These are phyloP conservation scores for Diabrotica undecimpunctata DNA, from an alignment of 1,140 invertebrate genomes.

Conservation along the genomic window DNA sequence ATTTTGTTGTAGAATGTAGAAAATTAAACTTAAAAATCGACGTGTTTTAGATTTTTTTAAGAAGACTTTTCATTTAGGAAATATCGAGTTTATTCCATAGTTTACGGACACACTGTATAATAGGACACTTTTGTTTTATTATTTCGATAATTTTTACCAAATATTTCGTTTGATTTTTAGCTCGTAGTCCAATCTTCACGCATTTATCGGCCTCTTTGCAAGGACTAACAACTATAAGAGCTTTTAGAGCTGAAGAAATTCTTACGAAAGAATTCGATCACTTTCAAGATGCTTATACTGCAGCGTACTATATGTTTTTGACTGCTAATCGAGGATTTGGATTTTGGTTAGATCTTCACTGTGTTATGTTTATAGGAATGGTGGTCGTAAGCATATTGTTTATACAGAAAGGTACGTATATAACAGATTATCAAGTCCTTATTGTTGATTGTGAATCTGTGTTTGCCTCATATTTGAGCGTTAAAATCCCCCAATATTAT, in stretches of 20 bases:
- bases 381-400: conserved; percentile 57
- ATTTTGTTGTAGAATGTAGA: too few relatives aligned
- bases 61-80: too few relatives aligned
- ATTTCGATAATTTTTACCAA: background rate
- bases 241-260: conserved; percentile 61
- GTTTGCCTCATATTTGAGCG: background rate
- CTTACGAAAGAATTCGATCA: conserved; percentile 70
- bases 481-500: conserved; percentile 4
- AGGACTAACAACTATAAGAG: conserved; percentile 78
- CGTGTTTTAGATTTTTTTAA: too few relatives aligned
- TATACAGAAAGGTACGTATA: conserved; percentile 43
- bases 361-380: conserved; percentile 59
- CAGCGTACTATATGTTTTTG: conserved; percentile 65
- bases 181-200: conserved; percentile 76
- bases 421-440: too few relatives aligned
- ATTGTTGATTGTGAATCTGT: background rate
- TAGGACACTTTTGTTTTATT: conserved; percentile 3
- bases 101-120: too few relatives aligned
- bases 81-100: too few relatives aligned
- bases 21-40: too few relatives aligned
- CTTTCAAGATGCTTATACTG: conserved; percentile 55
- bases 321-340: conserved; percentile 59
- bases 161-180: conserved; percentile 44
- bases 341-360: conserved; percentile 62
- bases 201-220: conserved; percentile 74